Conservation (phyloP, 2,888 invertebrate species). For the Arge pagana region DNA sequence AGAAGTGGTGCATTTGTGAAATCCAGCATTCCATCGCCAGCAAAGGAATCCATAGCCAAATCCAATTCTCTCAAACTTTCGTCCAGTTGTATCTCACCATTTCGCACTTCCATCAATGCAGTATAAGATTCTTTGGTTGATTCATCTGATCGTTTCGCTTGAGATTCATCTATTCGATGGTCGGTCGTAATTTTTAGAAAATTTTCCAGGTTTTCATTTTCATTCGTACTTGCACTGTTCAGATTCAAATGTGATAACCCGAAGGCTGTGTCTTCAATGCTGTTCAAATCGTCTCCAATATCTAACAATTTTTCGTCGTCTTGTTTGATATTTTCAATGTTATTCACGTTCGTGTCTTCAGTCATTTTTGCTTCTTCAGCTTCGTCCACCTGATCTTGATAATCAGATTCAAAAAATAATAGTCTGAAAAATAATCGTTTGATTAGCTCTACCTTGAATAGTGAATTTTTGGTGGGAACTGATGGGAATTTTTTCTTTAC, state of each 20-base stretch:
- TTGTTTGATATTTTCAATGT: slow-evolving; percentile 5
- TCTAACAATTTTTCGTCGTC: slow-evolving; percentile 46
- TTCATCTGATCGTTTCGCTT: background rate
- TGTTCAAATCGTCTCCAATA: slow-evolving; percentile 28
- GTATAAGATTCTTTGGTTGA: background rate
- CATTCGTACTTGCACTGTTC: background rate
- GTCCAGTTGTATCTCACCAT: slow-evolving; percentile 34
- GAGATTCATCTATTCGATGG: background rate
- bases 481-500: no score
- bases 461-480: no score
- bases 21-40: slow-evolving; percentile 33
- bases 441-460: no score
- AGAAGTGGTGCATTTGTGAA: slow-evolving; percentile 32
- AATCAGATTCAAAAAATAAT: slow-evolving; percentile 57
- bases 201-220: background rate
- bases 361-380: slow-evolving; percentile 45
- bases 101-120: background rate
- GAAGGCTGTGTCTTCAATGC: background rate
- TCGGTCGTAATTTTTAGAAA: slow-evolving; percentile 4
- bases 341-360: slow-evolving; percentile 16
- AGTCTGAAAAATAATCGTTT: slow-evolving; percentile 38
- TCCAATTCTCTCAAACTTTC: slow-evolving; percentile 40
- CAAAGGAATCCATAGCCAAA: slow-evolving; percentile 44
- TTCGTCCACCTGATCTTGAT: slow-evolving; percentile 51
- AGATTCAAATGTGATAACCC: slow-evolving; percentile 3